phyloP scores from a whole-genome alignment of 2,888 invertebrate genomes.

The Melolontha melolontha region DNA sequence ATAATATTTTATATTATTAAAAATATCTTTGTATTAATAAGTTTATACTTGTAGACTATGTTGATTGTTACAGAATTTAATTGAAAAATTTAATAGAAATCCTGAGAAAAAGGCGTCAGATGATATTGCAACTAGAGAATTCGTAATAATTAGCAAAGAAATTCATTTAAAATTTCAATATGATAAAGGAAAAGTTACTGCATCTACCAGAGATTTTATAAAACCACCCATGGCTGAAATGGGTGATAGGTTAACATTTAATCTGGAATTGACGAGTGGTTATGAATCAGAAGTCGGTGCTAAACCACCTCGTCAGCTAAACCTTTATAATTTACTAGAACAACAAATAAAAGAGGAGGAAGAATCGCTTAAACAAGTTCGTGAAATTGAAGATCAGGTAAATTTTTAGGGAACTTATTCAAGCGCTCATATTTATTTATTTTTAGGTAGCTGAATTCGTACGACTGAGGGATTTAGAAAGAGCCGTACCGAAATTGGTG shows the following conservation, averaged over 20 bases:
- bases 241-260: conserved; percentile 74
- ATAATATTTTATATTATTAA: no score
- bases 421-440: not conserved
- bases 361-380: conserved; percentile 68
- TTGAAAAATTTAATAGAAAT: conserved; percentile 75
- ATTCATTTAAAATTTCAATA: conserved; percentile 76
- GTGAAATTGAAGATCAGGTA: conserved; percentile 66
- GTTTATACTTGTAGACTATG: no score
- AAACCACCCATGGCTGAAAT: conserved; percentile 80
- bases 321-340: conserved; percentile 74
- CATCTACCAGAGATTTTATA: conserved; percentile 73
- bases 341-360: conserved; percentile 75
- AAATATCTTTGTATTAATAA: no score
- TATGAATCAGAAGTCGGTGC: conserved; percentile 77
- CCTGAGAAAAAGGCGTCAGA: conserved; percentile 68
- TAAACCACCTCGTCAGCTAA: conserved; percentile 71
- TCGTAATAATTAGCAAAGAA: conserved; percentile 71
- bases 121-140: conserved; percentile 76
- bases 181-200: conserved; percentile 71
- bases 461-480: conserved; percentile 65
- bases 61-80: conserved; percentile 65
- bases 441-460: conserved; percentile 65
- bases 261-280: conserved; percentile 73
- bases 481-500: conserved; percentile 65
- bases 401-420: conserved; percentile 7